Evolutionary conservation across 2,113 vertebrate genomes (phyloP).

Genomic region (Eidolon helvum): DNA sequence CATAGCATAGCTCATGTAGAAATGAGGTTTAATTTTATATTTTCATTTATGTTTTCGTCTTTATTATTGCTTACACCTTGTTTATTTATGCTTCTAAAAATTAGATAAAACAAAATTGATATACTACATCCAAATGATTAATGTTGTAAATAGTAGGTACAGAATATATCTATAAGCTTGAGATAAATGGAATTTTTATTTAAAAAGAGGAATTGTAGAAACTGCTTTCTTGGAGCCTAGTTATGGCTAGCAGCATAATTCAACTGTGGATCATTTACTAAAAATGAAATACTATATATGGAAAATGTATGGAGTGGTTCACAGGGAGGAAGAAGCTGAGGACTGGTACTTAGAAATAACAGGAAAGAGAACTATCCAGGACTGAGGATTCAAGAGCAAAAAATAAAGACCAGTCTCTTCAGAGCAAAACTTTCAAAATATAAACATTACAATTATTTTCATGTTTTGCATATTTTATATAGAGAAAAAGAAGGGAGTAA

Average conservation of each 20-base stretch:
- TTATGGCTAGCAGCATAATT: neutral
- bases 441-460: neutral
- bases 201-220: neutral
- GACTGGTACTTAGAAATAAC: neutral
- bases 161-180: neutral
- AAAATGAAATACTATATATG: neutral
- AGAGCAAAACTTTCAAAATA: neutral
- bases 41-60: neutral
- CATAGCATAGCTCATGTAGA: neutral
- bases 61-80: neutral
- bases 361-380: neutral
- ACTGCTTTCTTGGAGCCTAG: neutral
- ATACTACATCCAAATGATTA: neutral
- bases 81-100: neutral
- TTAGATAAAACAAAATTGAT: neutral
- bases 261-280: neutral
- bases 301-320: neutral
- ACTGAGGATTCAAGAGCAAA: neutral
- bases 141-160: neutral
- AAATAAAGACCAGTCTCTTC: neutral
- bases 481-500: neutral
- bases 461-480: neutral
- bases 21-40: neutral
- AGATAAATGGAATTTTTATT: constrained; percentile 12
- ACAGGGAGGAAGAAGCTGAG: neutral